A percentile compares a stretch with the other conserved stretches of the same genome.
phyloP scores from a whole-genome alignment of 2,113 vertebrate species.

The Malaclemys terrapin region DNA sequence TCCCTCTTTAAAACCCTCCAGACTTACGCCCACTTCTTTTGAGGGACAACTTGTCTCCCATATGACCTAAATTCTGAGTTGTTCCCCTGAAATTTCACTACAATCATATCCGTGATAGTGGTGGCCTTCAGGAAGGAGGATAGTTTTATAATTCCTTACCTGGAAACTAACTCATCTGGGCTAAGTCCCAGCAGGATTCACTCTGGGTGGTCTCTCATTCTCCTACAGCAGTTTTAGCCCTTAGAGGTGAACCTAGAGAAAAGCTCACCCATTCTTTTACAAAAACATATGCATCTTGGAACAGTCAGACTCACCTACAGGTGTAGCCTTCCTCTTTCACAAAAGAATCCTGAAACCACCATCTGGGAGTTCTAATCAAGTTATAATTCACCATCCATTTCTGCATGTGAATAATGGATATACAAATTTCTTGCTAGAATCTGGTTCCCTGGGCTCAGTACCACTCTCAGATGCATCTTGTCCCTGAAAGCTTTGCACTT shows the following conservation, averaged over 20 bases:
- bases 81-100: neutral
- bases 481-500: neutral
- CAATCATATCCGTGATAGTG: neutral
- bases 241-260: neutral
- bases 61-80: neutral
- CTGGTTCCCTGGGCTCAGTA: neutral
- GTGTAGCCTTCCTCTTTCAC: neutral
- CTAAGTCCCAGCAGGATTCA: neutral
- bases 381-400: neutral
- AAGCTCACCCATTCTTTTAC: neutral
- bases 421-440: neutral
- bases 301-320: neutral
- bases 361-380: neutral
- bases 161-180: neutral
- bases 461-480: neutral
- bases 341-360: neutral
- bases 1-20: neutral
- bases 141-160: neutral
- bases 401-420: neutral
- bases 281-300: neutral
- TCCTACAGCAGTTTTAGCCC: neutral
- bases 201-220: neutral
- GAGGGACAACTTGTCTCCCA: neutral
- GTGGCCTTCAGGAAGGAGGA: neutral
- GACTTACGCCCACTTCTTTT: neutral